Percentiles rank a stretch among this genome's conserved stretches.
Evolutionary conservation across 2,113 vertebrate genomes (phyloP).

Genomic region (Coptodon bakossiorum): DNA sequence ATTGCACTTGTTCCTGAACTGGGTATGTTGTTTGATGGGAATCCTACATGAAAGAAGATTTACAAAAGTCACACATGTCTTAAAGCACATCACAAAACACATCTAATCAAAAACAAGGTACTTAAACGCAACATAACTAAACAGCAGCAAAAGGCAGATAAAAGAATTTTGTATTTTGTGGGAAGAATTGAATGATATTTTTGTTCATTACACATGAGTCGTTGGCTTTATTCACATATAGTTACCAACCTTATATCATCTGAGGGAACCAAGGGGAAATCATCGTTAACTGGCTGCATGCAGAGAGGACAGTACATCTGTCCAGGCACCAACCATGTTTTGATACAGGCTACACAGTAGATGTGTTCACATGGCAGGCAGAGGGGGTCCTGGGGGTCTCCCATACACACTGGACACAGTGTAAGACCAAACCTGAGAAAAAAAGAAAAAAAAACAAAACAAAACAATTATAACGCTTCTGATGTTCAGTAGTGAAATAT

Average conservation of each 20-base stretch:
- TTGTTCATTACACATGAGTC: not conserved
- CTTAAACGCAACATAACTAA: not conserved
- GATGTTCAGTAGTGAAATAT: accelerated
- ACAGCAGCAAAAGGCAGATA: not conserved
- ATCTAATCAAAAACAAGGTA: not conserved
- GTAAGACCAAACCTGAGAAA: slow-evolving; percentile 67
- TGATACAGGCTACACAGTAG: slow-evolving; percentile 79
- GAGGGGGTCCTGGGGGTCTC: slow-evolving; percentile 76
- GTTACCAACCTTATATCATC: slow-evolving; percentile 69
- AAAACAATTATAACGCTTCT: not conserved
- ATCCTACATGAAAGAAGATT: not conserved
- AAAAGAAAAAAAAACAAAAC: not conserved
- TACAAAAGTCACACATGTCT: not conserved
- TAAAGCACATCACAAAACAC: not conserved
- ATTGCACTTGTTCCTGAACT: slow-evolving; percentile 83
- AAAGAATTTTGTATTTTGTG: not conserved
- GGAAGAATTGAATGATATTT: not conserved
- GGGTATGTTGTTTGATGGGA: slow-evolving; percentile 65
- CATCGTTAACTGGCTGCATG: slow-evolving; percentile 37
- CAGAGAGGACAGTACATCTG: slow-evolving; percentile 83
- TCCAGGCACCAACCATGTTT: slow-evolving; percentile 62
- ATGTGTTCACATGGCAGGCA: slow-evolving; percentile 80
- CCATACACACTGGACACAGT: slow-evolving; percentile 75
- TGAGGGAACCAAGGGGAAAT: slow-evolving; percentile 61
- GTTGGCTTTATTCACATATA: not conserved